These are phyloP conservation scores for Tyrannus savana DNA, from an alignment of 2,113 vertebrate genomes.

Conservation along the genomic window DNA sequence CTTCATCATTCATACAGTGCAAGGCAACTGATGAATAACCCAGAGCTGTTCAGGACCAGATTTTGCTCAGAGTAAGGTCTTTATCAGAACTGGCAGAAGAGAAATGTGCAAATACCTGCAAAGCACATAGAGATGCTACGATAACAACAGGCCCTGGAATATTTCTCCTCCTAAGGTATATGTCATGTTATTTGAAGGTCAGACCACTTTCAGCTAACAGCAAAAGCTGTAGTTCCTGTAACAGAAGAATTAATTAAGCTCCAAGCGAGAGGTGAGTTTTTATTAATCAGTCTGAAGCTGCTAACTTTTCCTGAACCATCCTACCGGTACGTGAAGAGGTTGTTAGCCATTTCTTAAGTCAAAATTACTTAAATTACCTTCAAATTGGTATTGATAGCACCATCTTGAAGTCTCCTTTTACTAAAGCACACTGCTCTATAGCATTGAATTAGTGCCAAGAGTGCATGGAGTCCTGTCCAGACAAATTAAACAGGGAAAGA, in stretches of 20 bases:
- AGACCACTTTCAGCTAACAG: background rate
- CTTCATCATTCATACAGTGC: background rate
- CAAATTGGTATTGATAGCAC: background rate
- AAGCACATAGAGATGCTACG: background rate
- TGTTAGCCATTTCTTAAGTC: background rate
- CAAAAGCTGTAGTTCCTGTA: background rate
- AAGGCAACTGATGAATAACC: background rate
- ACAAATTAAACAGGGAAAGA: conserved; percentile 1
- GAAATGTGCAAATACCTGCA: conserved; percentile 2
- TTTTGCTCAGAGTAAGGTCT: background rate
- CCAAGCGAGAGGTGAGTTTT: background rate
- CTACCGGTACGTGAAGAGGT: background rate
- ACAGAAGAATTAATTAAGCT: conserved; percentile 20
- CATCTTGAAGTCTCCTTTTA: background rate
- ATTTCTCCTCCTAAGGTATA: background rate
- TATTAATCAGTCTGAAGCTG: conserved; percentile 5
- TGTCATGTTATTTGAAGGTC: background rate
- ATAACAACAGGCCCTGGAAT: background rate
- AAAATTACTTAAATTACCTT: conserved; percentile 24
- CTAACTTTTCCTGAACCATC: background rate
- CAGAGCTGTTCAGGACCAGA: background rate
- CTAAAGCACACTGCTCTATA: background rate
- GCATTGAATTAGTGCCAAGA: background rate
- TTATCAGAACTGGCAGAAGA: background rate
- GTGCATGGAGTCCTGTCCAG: background rate